Conservation (phyloP, 2,797 vertebrate genomes). For the Naso thynnoides region DNA sequence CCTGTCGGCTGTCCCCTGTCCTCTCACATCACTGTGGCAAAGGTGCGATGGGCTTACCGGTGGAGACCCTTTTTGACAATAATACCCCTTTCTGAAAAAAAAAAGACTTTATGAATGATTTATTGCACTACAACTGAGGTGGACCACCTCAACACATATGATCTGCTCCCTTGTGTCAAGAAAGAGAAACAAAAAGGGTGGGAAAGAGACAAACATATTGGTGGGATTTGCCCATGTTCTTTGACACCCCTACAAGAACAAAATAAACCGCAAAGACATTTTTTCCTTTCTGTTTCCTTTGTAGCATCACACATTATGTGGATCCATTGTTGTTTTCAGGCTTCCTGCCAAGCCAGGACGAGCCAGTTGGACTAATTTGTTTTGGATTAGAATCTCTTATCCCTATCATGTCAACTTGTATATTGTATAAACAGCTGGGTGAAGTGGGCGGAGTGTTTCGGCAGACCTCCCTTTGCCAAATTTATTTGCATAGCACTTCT, state of each 20-base stretch:
- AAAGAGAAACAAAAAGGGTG: constrained; percentile 16
- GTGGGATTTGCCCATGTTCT: constrained; percentile 19
- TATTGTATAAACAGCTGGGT: constrained; percentile 73
- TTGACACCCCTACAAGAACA: constrained; percentile 20
- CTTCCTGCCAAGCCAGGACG: constrained; percentile 49
- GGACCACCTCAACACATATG: constrained; percentile 3
- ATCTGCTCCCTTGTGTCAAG: constrained; percentile 33
- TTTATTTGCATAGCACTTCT: constrained; percentile 70
- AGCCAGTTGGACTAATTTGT: constrained; percentile 70
- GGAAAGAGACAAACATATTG: constrained; percentile 22
- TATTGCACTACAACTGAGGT: constrained; percentile 39
- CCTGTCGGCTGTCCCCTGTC: constrained; percentile 21
- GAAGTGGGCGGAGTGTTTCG: constrained; percentile 51
- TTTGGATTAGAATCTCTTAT: constrained; percentile 73
- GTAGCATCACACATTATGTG: constrained; percentile 29
- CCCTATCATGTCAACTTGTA: constrained; percentile 64
- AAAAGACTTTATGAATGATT: constrained; percentile 61
- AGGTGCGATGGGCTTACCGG: constrained; percentile 32
- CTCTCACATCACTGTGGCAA: constrained; percentile 39
- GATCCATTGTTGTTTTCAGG: constrained; percentile 56
- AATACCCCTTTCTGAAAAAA: constrained; percentile 48
- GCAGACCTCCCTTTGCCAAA: constrained; percentile 53
- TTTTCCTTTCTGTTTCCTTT: constrained; percentile 36
- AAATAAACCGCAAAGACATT: constrained; percentile 31
- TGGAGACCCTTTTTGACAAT: constrained; percentile 49